Percentiles rank a stretch among this genome's conserved stretches.
phyloP scores from a whole-genome alignment of 1,140 invertebrate species.

The Orchestia grillus region DNA sequence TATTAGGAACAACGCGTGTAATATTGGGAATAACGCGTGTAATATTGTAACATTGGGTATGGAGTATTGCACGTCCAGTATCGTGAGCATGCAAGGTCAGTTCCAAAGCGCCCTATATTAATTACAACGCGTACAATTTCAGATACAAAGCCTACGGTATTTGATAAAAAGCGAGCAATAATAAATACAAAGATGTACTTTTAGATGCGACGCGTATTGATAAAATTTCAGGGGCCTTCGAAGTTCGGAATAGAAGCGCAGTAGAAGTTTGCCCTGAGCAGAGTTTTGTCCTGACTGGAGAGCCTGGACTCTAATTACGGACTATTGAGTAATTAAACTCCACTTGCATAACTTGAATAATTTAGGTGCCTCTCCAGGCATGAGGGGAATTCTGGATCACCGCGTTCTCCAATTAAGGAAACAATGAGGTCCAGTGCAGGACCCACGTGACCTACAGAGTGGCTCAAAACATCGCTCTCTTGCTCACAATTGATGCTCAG shows the following conservation, averaged over 20 bases:
- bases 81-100: no score
- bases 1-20: no score
- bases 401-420: neutral
- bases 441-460: neutral
- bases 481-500: neutral
- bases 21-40: no score
- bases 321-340: constrained; percentile 12
- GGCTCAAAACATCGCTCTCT: neutral
- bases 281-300: neutral
- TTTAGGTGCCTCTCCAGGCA: neutral
- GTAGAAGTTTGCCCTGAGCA: neutral
- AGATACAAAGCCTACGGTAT: no score
- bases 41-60: no score
- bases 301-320: neutral
- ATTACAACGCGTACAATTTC: no score
- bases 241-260: neutral
- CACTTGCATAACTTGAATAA: constrained; percentile 41
- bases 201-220: neutral
- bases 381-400: neutral
- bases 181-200: no score
- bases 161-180: no score
- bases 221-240: neutral
- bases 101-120: no score
- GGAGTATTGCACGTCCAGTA: no score
- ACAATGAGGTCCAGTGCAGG: neutral